Conservation (phyloP, 2,888 invertebrate genomes). For the Pristionchus fissidentatus region DNA sequence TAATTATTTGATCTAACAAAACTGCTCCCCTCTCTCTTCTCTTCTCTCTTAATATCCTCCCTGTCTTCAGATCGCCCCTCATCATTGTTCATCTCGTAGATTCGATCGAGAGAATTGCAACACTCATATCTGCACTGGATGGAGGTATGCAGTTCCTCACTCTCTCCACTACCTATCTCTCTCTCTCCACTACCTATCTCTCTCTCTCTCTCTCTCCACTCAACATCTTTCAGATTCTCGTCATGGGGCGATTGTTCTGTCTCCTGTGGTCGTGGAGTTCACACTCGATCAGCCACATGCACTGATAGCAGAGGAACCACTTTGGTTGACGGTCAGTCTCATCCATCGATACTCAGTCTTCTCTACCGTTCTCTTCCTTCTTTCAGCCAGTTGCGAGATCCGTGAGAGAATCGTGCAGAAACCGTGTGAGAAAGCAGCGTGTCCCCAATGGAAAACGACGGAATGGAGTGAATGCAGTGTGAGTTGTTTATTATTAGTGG, state of each 20-base stretch:
- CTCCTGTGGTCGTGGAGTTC: constrained; percentile 73
- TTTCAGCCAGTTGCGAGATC: constrained; percentile 61
- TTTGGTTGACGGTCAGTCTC: constrained; percentile 38
- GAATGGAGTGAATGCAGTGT: constrained; percentile 74
- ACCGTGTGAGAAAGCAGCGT: constrained; percentile 76
- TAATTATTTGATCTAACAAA: neutral
- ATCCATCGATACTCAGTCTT: neutral
- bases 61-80: constrained; percentile 11
- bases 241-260: constrained; percentile 73
- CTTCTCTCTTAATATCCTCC: neutral
- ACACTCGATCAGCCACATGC: constrained; percentile 69
- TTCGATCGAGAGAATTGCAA: constrained; percentile 70
- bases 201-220: neutral
- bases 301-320: constrained; percentile 57
- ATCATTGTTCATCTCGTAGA: constrained; percentile 45
- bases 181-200: neutral
- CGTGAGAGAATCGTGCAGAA: constrained; percentile 69
- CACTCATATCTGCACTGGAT: constrained; percentile 69
- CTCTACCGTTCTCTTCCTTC: neutral
- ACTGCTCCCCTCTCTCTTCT: neutral
- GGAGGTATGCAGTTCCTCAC: too few species aligned
- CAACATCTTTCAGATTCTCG: constrained; percentile 55
- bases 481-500: constrained; percentile 28
- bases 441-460: constrained; percentile 76
- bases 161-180: neutral